Evolutionary conservation across 64 coral and sea anemone genomes (phyloP), one percentile per base, ranked within the genome.

Genomic region (Astreopora myriophthalma): DNA sequence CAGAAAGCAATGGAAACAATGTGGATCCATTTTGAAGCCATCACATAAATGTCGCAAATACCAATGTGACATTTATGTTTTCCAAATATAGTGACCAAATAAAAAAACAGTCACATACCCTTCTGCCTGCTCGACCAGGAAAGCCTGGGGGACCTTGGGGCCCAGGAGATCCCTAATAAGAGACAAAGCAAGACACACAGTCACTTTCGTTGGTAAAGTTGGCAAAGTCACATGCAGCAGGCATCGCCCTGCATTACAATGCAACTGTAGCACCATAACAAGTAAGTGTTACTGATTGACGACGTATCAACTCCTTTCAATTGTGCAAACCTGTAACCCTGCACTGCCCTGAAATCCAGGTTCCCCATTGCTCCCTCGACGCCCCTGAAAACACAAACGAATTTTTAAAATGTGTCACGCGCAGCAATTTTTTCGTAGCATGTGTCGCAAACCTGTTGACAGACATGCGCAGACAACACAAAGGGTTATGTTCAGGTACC

Each of bases 51-150:
- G n/a, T n/a, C n/a, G n/a, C n/a, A n/a, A n/a, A n/a, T n/a, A n/a
- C n/a, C n/a, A n/a, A n/a, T n/a, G n/a, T n/a, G n/a, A n/a, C n/a
- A n/a, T n/a, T n/a, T n/a, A n/a, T n/a, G n/a, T n/a, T n/a, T n/a
- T n/a, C n/a, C n/a, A n/a, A n/a, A n/a, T n/a, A n/a, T n/a, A n/a
- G n/a, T n/a, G n/a, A n/a, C n/a, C n/a, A n/a, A 22, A 16, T 37
- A n/a, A 73, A 73, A 8, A 24, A n/a, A n/a, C n/a, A n/a, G n/a
- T n/a, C 61, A 25, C 79, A 35, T 34, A 82, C 79, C 57, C 57
- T 82, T 63, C 79, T 61, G 5, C 79, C 79, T 37, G 31, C 57
- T 2, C 79, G 79, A 3, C 79, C 79, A 23, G 79, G 79, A 30
- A 64, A 82, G 3, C 79, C 79, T 3, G 79, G 52, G 1, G 79